These are phyloP conservation scores for Toxotes lorentzi DNA, from an alignment of 2,797 vertebrate species.

Conservation along the genomic window DNA sequence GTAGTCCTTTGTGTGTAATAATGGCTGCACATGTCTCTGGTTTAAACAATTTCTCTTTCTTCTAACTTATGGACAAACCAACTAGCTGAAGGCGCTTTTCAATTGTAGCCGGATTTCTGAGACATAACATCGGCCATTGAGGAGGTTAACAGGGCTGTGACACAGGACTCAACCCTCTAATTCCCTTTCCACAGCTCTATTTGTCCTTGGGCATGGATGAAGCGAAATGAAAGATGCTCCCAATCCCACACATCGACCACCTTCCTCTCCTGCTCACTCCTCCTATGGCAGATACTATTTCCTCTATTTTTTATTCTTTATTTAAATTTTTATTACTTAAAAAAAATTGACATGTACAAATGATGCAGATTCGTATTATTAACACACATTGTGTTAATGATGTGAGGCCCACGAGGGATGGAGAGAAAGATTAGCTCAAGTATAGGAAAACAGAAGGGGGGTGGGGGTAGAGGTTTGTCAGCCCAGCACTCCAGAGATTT, in stretches of 20 bases:
- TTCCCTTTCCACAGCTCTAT: slow-evolving; percentile 65
- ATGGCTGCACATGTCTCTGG: neutral
- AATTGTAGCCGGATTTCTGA: slow-evolving; percentile 19
- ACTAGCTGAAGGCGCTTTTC: slow-evolving; percentile 55
- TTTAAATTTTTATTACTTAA: too few relatives aligned
- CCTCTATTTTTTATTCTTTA: neutral
- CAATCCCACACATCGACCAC: slow-evolving; percentile 3
- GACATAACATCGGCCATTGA: slow-evolving; percentile 50
- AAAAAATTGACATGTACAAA: neutral
- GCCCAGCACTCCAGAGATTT: slow-evolving; percentile 62
- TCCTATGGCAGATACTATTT: neutral
- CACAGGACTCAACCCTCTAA: slow-evolving; percentile 84
- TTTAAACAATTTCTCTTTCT: neutral
- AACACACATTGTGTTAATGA: slow-evolving; percentile 13
- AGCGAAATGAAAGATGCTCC: slow-evolving; percentile 39
- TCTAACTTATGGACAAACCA: slow-evolving; percentile 18
- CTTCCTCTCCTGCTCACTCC: neutral
- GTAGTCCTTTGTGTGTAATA: neutral
- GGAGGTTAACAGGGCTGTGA: slow-evolving; percentile 76
- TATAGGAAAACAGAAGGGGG: slow-evolving; percentile 44
- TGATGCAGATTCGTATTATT: neutral
- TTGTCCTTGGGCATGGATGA: slow-evolving; percentile 55
- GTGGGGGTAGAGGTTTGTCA: slow-evolving; percentile 34
- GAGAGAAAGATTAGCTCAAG: slow-evolving; percentile 29
- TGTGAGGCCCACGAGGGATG: slow-evolving; percentile 24